phyloP scores from a whole-genome alignment of 2,113 vertebrate species.

The Eulemur rufifrons region DNA sequence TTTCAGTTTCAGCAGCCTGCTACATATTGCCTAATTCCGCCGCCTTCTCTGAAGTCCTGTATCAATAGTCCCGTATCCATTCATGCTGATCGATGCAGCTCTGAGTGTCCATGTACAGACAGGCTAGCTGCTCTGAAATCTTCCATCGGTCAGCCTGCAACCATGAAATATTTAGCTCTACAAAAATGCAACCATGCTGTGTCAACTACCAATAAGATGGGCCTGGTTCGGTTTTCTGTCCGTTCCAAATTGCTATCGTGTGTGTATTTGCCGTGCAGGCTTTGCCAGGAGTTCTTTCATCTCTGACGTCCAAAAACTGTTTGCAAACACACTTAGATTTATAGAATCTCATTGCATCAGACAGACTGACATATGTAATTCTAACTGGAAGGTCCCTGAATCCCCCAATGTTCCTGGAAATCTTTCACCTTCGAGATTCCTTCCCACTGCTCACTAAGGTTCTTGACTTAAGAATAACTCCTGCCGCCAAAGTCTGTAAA shows the following conservation, averaged over 20 bases:
- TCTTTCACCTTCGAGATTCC: neutral
- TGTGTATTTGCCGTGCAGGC: neutral
- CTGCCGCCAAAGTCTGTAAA: neutral
- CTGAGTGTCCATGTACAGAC: no score
- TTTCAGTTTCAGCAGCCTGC: neutral
- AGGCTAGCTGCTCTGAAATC: no score
- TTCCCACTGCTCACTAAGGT: neutral
- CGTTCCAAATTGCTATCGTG: neutral
- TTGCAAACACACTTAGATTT: neutral
- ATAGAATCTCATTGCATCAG: neutral
- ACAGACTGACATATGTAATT: neutral
- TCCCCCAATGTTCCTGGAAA: neutral
- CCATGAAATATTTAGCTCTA: neutral
- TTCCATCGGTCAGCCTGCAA: neutral
- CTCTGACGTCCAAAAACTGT: no score
- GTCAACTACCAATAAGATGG: neutral
- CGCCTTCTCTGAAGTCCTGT: neutral
- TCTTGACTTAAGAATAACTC: neutral
- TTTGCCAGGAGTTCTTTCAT: neutral
- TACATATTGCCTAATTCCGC: no score
- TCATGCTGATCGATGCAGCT: no score
- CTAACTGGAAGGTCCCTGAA: neutral
- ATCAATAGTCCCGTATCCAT: no score
- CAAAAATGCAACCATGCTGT: neutral
- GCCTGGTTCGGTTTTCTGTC: neutral